Evolutionary conservation across 2,888 invertebrate species (phyloP).

Genomic region (Amiota minor): DNA sequence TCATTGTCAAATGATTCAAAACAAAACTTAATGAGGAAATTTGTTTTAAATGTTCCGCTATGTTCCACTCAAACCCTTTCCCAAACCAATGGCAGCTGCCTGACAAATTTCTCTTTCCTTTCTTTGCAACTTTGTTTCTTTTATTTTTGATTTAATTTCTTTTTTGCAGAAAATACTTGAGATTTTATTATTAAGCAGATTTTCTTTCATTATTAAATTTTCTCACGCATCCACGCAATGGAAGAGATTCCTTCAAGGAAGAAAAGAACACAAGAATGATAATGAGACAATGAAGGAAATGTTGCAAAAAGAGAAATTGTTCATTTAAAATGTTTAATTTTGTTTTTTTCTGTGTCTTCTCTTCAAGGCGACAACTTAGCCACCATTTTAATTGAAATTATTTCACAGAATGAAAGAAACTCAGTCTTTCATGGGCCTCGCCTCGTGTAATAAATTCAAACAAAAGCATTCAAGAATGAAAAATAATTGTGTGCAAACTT

Average conservation of each 20-base stretch:
- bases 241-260: not conserved
- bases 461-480: conserved; percentile 1
- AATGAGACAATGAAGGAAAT: not conserved
- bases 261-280: not conserved
- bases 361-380: conserved; percentile 3
- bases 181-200: conserved; percentile 18
- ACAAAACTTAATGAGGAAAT: conserved; percentile 35
- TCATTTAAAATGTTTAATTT: too few species aligned
- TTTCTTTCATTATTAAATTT: conserved; percentile 20
- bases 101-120: not conserved
- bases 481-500: conserved; percentile 4
- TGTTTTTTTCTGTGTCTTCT: conserved; percentile 2
- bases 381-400: conserved; percentile 25
- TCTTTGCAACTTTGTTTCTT: not conserved
- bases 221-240: not conserved
- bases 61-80: not conserved
- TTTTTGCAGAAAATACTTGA: conserved; percentile 24
- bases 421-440: too few species aligned
- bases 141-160: not conserved
- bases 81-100: not conserved
- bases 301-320: conserved; percentile 14
- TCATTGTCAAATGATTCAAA: conserved; percentile 32
- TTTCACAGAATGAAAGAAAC: not conserved
- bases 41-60: conserved; percentile 31
- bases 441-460: conserved; percentile 1